These are phyloP conservation scores for Glaucidium brasilianum DNA, from an alignment of 2,113 vertebrate genomes.

Conservation along the genomic window DNA sequence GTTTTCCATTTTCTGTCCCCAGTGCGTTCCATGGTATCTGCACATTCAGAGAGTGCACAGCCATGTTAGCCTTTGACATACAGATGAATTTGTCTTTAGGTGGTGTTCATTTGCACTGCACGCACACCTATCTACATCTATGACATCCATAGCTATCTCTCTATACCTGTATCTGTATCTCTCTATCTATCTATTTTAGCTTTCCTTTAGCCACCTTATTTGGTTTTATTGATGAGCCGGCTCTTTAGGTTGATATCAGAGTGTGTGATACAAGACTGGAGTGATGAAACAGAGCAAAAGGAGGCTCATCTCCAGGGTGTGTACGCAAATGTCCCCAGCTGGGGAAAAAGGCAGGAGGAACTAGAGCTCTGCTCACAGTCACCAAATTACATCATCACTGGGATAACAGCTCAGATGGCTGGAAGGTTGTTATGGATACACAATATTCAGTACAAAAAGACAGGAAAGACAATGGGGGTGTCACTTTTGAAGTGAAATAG, in stretches of 20 bases:
- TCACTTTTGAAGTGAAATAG: background rate
- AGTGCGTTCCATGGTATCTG: background rate
- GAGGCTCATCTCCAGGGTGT: background rate
- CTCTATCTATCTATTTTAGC: background rate
- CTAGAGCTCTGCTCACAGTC: accelerated
- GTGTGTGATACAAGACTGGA: background rate
- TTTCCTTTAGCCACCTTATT: background rate
- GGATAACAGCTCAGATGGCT: background rate
- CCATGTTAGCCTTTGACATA: background rate
- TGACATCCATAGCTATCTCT: background rate
- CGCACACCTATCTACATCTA: background rate
- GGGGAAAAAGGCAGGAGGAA: background rate
- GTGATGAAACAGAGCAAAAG: background rate
- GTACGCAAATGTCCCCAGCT: background rate
- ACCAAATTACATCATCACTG: background rate
- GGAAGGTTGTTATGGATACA: background rate
- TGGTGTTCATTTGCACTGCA: background rate
- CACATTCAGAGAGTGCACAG: background rate
- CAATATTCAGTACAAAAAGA: background rate
- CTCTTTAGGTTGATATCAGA: background rate
- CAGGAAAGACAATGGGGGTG: background rate
- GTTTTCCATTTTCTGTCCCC: background rate
- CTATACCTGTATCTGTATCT: background rate
- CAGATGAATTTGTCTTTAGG: background rate
- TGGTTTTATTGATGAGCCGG: background rate